Percentiles rank a stretch among this genome's conserved stretches.
Evolutionary conservation across 2,888 invertebrate species (phyloP).

Genomic region (Mactromeris polynyma): DNA sequence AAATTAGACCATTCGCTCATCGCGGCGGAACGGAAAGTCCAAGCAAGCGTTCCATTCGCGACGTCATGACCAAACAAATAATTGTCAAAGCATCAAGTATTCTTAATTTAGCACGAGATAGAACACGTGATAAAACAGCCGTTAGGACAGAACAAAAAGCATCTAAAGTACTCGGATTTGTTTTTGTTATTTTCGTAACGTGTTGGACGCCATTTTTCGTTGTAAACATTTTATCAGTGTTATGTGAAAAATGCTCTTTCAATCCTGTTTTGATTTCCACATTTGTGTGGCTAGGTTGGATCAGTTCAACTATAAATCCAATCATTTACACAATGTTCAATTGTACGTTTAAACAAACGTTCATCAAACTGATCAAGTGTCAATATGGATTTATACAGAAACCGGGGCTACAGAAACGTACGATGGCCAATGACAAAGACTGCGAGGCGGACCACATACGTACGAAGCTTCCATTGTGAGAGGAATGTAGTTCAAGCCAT

Average conservation of each 20-base stretch:
- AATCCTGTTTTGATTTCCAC: slow-evolving; percentile 87
- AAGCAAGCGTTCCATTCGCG: slow-evolving; percentile 43
- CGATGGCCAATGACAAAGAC: neutral
- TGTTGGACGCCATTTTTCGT: slow-evolving; percentile 87
- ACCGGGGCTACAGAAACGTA: slow-evolving; percentile 2
- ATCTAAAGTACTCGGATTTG: slow-evolving; percentile 91
- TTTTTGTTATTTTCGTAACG: slow-evolving; percentile 86
- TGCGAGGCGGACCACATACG: neutral
- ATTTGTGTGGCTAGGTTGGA: slow-evolving; percentile 87
- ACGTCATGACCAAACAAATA: slow-evolving; percentile 82
- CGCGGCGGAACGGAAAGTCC: slow-evolving; percentile 23
- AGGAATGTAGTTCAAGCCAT: neutral
- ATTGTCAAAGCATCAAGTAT: slow-evolving; percentile 85
- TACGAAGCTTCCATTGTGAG: neutral
- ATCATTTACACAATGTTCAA: slow-evolving; percentile 87
- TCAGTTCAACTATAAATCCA: slow-evolving; percentile 86
- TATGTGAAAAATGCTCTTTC: slow-evolving; percentile 92
- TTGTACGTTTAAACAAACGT: slow-evolving; percentile 85
- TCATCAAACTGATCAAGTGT: slow-evolving; percentile 84
- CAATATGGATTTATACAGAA: slow-evolving; percentile 70
- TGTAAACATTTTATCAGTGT: slow-evolving; percentile 85
- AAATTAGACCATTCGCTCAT: slow-evolving; percentile 40
- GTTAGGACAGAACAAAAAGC: slow-evolving; percentile 97
- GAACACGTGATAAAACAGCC: slow-evolving; percentile 65
- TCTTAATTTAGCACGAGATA: slow-evolving; percentile 77